phyloP scores from a whole-genome alignment of 2,888 invertebrate genomes.

The Drosophila prolongata region DNA sequence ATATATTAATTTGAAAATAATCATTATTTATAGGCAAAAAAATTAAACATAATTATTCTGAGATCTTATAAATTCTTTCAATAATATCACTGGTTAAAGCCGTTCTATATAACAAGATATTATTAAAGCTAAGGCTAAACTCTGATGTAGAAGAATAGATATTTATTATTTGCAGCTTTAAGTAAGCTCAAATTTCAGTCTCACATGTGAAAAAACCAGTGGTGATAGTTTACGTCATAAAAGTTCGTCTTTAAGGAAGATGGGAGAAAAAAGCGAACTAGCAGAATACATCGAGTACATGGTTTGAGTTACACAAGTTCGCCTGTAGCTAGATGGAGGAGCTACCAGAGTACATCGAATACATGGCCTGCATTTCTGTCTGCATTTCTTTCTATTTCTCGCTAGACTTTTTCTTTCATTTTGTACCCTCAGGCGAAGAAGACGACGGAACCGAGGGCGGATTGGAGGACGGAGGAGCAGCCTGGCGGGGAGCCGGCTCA shows the following conservation, averaged over 20 bases:
- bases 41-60: no score
- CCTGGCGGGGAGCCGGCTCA: conserved; percentile 67
- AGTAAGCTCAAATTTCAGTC: no score
- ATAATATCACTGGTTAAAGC: no score
- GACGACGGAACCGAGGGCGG: conserved; percentile 63
- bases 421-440: conserved; percentile 81
- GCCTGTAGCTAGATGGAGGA: conserved; percentile 21
- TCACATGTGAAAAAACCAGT: no score
- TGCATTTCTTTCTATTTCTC: conserved; percentile 65
- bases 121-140: no score
- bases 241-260: background rate
- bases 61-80: no score
- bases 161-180: no score
- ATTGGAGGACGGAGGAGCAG: conserved; percentile 67
- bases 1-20: no score
- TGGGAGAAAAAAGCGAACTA: background rate
- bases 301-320: background rate
- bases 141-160: no score
- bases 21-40: no score
- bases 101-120: no score
- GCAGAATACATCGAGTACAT: background rate
- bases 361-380: conserved; percentile 63
- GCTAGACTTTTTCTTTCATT: conserved; percentile 81
- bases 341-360: conserved; percentile 44
- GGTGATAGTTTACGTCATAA: no score